Base-by-base conservation (phyloP, 2,888 invertebrate genomes). In the Aleiodes testaceus region DNA sequence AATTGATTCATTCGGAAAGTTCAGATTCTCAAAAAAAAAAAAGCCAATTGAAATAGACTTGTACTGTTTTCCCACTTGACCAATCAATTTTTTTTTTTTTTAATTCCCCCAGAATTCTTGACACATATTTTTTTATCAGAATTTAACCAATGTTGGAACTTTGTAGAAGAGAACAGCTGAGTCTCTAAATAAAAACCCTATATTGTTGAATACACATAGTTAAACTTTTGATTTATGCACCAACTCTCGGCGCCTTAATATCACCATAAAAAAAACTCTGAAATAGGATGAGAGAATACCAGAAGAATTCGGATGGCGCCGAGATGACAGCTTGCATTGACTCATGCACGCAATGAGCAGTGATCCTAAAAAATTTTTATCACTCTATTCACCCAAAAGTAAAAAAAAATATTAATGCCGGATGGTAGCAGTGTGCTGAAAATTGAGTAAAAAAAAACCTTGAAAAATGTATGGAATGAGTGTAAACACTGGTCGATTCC, bases 271-370 rank as follows among this genome's bases (percentile, higher is more conserved):
- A n/a, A 52, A 66, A 12, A 11, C 42, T 18, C 47, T 47, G 22
- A 18, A 44, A 47, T 45, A 59, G 59, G 68, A 68, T 68, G 68
- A 55, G 68, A 6, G 68, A 68, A 55, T 61, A 36, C 36, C 26
- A 11, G 5, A 59, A 18, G 59, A 59, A 59, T 59, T 59, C 20
- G 36, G 36, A 30, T 42, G 59, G 47, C 45, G 45, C 47, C 26
- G 59, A 36, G 30, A 59, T 49, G 59, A 59, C 68, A 20, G 30
- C 63, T 44, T 45, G 20, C 66, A 66, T 66, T 66, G 66, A 66
- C 66, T 66, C 66, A 66, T 52, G 42, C 50, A 14, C 36, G 36
- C 59, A 59, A 59, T 30, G 59, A 42, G 18, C 59, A 36, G 16
- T 59, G 59, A 59, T 59, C 36, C 59, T 18, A 16, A 49, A 14